A percentile compares a stretch with the other conserved stretches of the same genome.
phyloP scores from a whole-genome alignment of 1,140 invertebrate species.

The Tetramorium parvispinum region DNA sequence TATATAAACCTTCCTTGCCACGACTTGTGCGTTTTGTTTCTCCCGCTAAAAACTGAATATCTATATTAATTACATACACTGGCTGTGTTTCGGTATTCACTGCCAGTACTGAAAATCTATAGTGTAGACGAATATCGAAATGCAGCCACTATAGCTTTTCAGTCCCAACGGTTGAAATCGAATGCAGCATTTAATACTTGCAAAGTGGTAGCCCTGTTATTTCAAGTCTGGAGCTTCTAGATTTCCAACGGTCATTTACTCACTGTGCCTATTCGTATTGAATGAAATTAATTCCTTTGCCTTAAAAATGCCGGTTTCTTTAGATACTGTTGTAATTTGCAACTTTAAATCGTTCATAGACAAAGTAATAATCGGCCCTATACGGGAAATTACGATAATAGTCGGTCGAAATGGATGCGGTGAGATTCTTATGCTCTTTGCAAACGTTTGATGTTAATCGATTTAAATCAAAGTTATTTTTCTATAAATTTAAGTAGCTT shows the following conservation, averaged over 20 bases:
- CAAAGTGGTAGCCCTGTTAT: background rate
- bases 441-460: background rate
- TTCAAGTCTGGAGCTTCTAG: too few species aligned
- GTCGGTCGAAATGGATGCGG: slow-evolving; percentile 99
- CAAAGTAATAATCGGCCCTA: slow-evolving; percentile 94
- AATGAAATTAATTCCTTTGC: too few species aligned
- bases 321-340: slow-evolving; percentile 96
- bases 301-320: slow-evolving; percentile 78
- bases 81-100: too few species aligned
- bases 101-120: too few species aligned
- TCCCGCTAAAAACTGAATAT: too few species aligned
- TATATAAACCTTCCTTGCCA: too few species aligned
- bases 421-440: slow-evolving; percentile 79
- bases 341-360: slow-evolving; percentile 99
- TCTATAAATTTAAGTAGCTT: background rate
- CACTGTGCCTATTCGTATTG: background rate
- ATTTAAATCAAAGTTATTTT: background rate
- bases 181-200: too few species aligned
- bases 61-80: too few species aligned
- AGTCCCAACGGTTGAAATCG: too few species aligned
- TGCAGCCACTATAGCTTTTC: too few species aligned
- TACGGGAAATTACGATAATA: slow-evolving; percentile 97
- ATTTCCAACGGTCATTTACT: background rate
- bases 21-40: too few species aligned
- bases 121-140: too few species aligned